Evolutionary conservation across 2,888 invertebrate genomes (phyloP).

Genomic region (Lymantria dispar): DNA sequence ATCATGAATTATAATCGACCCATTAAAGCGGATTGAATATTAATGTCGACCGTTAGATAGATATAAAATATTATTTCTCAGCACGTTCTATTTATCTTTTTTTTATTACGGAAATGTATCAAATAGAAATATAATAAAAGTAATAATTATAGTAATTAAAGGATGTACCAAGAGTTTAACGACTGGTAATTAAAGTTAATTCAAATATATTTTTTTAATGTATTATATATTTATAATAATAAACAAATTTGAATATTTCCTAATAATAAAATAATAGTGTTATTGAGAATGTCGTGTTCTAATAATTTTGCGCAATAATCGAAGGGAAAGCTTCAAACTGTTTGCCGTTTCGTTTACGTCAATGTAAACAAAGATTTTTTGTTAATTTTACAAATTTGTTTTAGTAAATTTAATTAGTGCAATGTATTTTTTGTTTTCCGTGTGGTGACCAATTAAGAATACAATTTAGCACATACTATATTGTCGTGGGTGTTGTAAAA

Average conservation of each 20-base stretch:
- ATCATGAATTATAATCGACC: too few species aligned
- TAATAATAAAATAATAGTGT: not conserved
- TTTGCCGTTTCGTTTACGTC: not conserved
- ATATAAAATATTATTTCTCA: not conserved
- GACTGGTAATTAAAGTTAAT: not conserved
- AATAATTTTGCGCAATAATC: not conserved
- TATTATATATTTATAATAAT: not conserved
- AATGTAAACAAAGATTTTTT: too few species aligned
- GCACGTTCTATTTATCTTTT: not conserved
- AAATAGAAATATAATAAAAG: not conserved
- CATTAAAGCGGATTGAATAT: not conserved
- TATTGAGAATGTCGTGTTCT: not conserved
- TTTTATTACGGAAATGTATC: not conserved
- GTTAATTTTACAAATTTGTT: too few species aligned
- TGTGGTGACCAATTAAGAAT: too few species aligned
- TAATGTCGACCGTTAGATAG: not conserved
- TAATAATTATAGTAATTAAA: not conserved
- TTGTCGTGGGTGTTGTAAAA: too few species aligned
- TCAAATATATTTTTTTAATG: not conserved
- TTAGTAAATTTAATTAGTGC: too few species aligned
- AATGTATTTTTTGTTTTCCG: too few species aligned
- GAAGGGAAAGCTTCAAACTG: not conserved
- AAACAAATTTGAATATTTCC: not conserved
- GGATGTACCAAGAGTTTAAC: not conserved
- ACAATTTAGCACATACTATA: too few species aligned